phyloP scores from a whole-genome alignment of 2,888 invertebrate genomes.

The Acleris literana region DNA sequence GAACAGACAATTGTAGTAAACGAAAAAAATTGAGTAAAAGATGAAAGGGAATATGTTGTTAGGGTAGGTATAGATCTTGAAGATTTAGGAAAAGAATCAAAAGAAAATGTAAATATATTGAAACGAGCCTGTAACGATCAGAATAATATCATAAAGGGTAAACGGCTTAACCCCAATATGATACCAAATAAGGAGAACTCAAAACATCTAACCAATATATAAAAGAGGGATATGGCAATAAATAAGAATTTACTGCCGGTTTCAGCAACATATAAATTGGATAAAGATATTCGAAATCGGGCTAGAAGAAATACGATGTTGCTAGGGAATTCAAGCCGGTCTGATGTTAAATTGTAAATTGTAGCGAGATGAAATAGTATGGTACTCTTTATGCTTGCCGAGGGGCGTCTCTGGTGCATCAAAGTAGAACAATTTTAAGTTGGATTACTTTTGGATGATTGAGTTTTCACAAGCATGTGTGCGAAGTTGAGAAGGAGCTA shows the following conservation, averaged over 20 bases:
- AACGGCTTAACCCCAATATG: conserved; percentile 40
- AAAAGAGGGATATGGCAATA: conserved; percentile 51
- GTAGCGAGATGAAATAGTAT: conserved; percentile 25
- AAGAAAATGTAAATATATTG: conserved; percentile 35
- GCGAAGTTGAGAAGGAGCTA: not conserved
- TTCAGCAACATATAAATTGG: conserved; percentile 60
- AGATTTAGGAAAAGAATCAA: conserved; percentile 23
- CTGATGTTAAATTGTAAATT: conserved; percentile 48
- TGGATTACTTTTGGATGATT: not conserved
- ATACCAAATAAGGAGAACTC: conserved; percentile 42
- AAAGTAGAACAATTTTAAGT: not conserved
- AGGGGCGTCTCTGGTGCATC: not conserved
- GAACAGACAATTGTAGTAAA: not conserved
- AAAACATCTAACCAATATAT: conserved; percentile 45
- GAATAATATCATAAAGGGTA: conserved; percentile 31
- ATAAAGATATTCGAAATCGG: conserved; percentile 67
- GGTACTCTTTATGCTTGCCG: not conserved
- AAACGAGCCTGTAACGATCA: conserved; percentile 28
- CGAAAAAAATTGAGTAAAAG: not conserved
- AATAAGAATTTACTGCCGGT: conserved; percentile 57
- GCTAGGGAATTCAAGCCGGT: conserved; percentile 50
- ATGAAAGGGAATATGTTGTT: not conserved
- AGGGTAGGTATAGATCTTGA: not conserved
- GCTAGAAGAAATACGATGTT: conserved; percentile 46
- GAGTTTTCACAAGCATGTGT: not conserved